Conservation (phyloP, 2,113 vertebrate genomes). For the Seriola quinqueradiata region DNA sequence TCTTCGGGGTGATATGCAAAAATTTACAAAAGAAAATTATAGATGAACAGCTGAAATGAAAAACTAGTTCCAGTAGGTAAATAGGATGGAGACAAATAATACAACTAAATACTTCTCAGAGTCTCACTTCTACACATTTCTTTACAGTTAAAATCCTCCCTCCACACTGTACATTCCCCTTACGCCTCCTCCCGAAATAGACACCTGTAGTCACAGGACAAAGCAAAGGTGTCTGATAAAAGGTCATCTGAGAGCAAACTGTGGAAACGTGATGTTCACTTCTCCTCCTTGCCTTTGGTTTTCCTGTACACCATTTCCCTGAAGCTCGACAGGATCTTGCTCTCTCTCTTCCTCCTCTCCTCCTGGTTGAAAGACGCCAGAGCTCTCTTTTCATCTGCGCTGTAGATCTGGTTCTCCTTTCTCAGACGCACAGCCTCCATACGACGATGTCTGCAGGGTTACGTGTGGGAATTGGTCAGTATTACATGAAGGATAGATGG, state of each 20-base stretch:
- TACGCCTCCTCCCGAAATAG: not conserved
- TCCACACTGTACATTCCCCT: not conserved
- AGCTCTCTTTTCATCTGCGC: constrained; percentile 95
- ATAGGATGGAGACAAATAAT: not conserved
- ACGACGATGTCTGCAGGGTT: constrained; percentile 89
- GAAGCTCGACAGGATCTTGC: constrained; percentile 97
- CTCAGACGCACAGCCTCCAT: constrained; percentile 99
- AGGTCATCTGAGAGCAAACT: not conserved
- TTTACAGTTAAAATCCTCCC: constrained; percentile 29
- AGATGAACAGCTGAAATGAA: not conserved
- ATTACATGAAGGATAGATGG: not conserved
- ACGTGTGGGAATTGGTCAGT: constrained; percentile 1
- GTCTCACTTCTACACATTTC: not conserved
- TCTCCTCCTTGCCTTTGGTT: constrained; percentile 97
- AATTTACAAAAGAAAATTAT: constrained; percentile 23
- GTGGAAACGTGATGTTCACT: constrained; percentile 74
- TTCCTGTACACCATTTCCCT: constrained; percentile 98
- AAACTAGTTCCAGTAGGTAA: not conserved
- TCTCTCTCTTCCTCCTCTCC: constrained; percentile 95
- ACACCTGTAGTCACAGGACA: not conserved
- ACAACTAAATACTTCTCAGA: not conserved
- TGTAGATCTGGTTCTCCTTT: constrained; percentile 99
- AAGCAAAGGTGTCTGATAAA: not conserved
- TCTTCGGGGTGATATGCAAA: not conserved
- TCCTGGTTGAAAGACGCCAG: constrained; percentile 98